Conservation (phyloP, 2,888 invertebrate species). For the Sycophila texana region DNA sequence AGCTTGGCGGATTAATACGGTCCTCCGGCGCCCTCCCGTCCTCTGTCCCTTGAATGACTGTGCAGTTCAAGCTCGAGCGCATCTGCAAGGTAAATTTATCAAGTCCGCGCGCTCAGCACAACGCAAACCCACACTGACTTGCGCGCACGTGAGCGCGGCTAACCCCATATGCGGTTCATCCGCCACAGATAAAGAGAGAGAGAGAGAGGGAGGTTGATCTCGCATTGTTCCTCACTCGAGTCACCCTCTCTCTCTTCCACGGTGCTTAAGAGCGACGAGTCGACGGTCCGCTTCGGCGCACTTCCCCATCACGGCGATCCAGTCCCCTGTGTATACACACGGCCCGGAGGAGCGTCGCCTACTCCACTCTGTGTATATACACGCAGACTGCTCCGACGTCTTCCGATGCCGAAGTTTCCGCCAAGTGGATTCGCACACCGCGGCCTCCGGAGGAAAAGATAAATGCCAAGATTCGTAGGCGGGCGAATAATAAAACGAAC, state of each 20-base stretch:
- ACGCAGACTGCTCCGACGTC: neutral
- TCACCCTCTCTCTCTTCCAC: neutral
- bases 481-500: no score
- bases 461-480: no score
- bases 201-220: neutral
- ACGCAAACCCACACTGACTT: neutral
- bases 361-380: neutral
- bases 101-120: conserved; percentile 18
- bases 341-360: no score
- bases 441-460: no score
- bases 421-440: no score
- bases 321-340: neutral
- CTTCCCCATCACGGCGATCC: conserved; percentile 3
- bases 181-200: conserved; percentile 3
- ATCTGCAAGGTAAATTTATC: conserved; percentile 49
- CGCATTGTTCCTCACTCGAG: neutral
- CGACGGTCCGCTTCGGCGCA: conserved; percentile 3
- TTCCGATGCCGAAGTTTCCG: no score
- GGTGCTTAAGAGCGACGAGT: conserved; percentile 15
- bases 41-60: conserved; percentile 2
- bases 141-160: neutral
- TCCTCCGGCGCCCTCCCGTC: neutral
- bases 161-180: neutral
- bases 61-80: conserved; percentile 4
- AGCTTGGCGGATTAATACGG: no score